Evolutionary conservation across 2,797 vertebrate genomes (phyloP), one percentile per base, ranked within the genome.

Genomic region (Austrolebias charrua): DNA sequence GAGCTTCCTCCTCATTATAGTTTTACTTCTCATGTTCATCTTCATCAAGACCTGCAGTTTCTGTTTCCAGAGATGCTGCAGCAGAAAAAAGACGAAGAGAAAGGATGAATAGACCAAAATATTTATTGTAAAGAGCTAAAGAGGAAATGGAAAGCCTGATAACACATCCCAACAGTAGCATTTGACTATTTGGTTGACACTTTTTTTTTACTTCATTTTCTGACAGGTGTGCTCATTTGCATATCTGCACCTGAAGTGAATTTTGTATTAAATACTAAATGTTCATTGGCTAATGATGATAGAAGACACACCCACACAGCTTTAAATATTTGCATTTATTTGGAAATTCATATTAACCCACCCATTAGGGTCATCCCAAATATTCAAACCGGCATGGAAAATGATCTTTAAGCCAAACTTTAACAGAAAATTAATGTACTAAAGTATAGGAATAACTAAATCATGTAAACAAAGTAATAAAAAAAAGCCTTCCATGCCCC

Each of bases 1-100:
- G 3, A 83, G 56, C 1, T 91, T 95, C 71, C 55, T 95, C 12
- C 57, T 92, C 4, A 4, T 73, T 5, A 58, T 88, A 1, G 46
- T 56, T 33, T 51, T 88, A 10, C 0, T 91, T 7, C n/a, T 89
- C 33, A 19, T 79, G 8, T 9, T 88, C 15, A 24, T 88, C 53
- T 65, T 87, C 20, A 20, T 85, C 16, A 86, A 83, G 75, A 76
- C 69, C 47, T 88, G 87, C 63, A 66, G 51, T 20, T 80, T 86
- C 55, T 86, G 83, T 24, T 42, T 86, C 14, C 9, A 58, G 10
- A 81, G 35, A 38, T 90, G 86, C 63, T 85, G 73, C 5, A 44
- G 78, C 3, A 78, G 71, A 46, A 79, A 38, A 28, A 76, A 35
- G 24, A 29, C 1, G 7, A 91, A 93, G 63, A 81, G 0, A 33